phyloP scores from a whole-genome alignment of 2,888 invertebrate genomes.

The Dicyrtomina minuta region DNA sequence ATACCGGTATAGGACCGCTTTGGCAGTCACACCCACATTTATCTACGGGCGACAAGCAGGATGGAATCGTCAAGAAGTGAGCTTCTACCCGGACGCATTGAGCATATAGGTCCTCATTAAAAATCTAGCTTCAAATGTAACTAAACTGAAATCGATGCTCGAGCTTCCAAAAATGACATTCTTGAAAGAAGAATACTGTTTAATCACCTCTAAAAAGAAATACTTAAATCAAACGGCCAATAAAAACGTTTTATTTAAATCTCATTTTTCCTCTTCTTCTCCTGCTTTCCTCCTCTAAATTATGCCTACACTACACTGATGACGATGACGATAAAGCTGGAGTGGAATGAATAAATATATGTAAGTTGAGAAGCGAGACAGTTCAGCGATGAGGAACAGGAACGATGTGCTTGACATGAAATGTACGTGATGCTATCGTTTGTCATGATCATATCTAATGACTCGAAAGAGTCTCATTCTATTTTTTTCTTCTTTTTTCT shows the following conservation, averaged over 20 bases:
- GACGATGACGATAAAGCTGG: background rate
- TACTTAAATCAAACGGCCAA: background rate
- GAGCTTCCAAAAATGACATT: no score
- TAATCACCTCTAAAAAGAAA: background rate
- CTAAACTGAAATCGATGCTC: no score
- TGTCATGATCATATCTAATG: background rate
- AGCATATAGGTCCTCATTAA: no score
- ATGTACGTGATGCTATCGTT: background rate
- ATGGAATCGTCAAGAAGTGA: no score
- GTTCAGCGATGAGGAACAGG: background rate
- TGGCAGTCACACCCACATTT: no score
- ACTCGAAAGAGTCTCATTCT: background rate
- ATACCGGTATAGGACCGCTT: no score
- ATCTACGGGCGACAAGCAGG: no score
- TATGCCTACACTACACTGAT: background rate
- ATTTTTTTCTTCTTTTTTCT: background rate
- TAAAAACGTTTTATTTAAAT: background rate
- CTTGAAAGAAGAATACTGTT: no score
- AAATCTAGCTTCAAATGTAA: no score
- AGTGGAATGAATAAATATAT: background rate
- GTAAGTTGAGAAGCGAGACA: background rate
- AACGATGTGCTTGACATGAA: background rate
- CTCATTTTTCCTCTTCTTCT: background rate
- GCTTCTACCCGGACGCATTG: no score
- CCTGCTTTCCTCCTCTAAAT: background rate